These are phyloP conservation scores for Meandrusa payeni DNA, from an alignment of 2,888 invertebrate species.

Conservation along the genomic window DNA sequence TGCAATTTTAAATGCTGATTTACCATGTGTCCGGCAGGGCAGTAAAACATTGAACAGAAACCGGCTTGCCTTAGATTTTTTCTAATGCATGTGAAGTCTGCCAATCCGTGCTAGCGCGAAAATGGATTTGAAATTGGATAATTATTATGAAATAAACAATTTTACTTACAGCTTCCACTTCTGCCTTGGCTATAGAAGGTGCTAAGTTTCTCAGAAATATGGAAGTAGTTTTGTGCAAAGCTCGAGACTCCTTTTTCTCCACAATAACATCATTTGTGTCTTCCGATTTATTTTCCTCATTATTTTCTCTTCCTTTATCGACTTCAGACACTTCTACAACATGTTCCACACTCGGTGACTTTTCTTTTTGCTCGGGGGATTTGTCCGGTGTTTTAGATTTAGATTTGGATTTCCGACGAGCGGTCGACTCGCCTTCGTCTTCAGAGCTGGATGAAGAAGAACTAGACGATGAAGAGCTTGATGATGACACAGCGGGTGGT, in stretches of 20 bases:
- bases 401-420: constrained; percentile 63
- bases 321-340: constrained; percentile 37
- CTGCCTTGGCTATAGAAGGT: constrained; percentile 96
- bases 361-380: constrained; percentile 59
- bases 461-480: constrained; percentile 74
- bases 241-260: constrained; percentile 80
- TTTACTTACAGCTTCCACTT: constrained; percentile 93
- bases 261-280: constrained; percentile 70
- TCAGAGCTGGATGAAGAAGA: constrained; percentile 77
- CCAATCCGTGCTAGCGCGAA: too few relatives aligned
- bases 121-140: too few relatives aligned
- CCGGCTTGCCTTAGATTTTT: too few relatives aligned
- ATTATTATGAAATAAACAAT: too few relatives aligned
- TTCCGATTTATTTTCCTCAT: constrained; percentile 71
- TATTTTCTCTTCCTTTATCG: constrained; percentile 56
- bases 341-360: constrained; percentile 58
- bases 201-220: constrained; percentile 98
- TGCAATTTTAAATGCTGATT: too few relatives aligned
- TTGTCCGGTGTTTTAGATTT: constrained; percentile 52
- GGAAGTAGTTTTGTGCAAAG: constrained; percentile 97
- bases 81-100: too few relatives aligned
- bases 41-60: too few relatives aligned
- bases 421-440: constrained; percentile 64
- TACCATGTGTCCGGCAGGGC: too few relatives aligned
- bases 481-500: constrained; percentile 74